phyloP scores from a whole-genome alignment of 2,797 vertebrate genomes.

The Rachycentron canadum region DNA sequence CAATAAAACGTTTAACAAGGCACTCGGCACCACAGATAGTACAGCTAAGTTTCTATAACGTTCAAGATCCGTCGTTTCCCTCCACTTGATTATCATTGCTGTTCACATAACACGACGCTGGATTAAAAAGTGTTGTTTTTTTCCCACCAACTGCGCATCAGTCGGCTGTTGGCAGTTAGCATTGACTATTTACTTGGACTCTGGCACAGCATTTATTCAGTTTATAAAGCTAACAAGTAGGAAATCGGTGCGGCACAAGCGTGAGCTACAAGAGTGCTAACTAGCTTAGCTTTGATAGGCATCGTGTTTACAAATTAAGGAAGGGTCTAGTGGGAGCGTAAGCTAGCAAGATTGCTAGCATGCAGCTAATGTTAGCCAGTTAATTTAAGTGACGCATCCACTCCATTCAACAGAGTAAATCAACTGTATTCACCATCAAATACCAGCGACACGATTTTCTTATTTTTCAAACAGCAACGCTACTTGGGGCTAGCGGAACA shows the following conservation, averaged over 20 bases:
- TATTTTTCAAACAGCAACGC: not conserved
- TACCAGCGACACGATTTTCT: fast-evolving
- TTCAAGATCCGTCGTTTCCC: slow-evolving; percentile 57
- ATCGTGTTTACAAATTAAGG: slow-evolving; percentile 73
- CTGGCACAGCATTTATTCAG: not conserved
- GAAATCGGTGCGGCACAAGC: not conserved
- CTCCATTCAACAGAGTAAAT: not conserved
- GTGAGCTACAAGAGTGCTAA: slow-evolving; percentile 42
- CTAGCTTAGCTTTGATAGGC: slow-evolving; percentile 56
- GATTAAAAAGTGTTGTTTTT: not conserved
- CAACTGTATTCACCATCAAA: fast-evolving
- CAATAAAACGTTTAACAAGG: not conserved
- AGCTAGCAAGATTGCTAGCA: slow-evolving; percentile 36
- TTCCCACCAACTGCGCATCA: fast-evolving
- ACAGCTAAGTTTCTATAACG: slow-evolving; percentile 16
- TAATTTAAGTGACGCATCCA: not conserved
- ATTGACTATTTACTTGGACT: fast-evolving
- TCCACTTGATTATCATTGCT: slow-evolving; percentile 41
- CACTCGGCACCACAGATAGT: not conserved
- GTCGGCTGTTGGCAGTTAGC: not conserved
- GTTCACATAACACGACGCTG: not conserved
- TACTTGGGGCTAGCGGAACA: not conserved
- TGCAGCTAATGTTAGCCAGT: slow-evolving; percentile 5
- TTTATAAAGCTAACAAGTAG: not conserved
- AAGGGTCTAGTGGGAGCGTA: not conserved